Evolutionary conservation across 2,797 vertebrate genomes (phyloP).

Genomic region (Coranthus polyacanthus): DNA sequence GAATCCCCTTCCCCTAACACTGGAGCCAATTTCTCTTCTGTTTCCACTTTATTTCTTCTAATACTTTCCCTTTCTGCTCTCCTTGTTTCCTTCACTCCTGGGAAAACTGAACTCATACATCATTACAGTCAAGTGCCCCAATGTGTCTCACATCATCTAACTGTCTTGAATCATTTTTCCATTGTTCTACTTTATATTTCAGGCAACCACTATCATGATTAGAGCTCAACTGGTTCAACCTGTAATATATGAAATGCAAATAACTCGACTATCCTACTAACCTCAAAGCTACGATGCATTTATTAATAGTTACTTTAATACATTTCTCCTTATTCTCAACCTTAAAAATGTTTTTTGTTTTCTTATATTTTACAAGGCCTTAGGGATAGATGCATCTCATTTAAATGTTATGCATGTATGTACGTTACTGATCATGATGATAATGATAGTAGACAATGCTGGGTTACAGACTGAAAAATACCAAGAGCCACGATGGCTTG

Average conservation of each 20-base stretch:
- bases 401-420: too few species aligned
- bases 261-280: neutral
- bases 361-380: neutral
- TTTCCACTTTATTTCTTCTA: slow-evolving; percentile 60
- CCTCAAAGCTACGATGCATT: too few species aligned
- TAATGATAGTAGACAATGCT: too few species aligned
- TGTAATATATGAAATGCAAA: neutral
- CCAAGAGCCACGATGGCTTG: too few species aligned
- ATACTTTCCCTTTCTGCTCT: slow-evolving; percentile 33
- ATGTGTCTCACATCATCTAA: slow-evolving; percentile 7
- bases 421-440: too few species aligned
- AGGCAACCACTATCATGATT: too few species aligned
- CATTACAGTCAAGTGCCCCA: slow-evolving; percentile 47
- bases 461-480: too few species aligned
- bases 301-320: too few species aligned
- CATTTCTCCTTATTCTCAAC: too few species aligned
- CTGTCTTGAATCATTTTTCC: slow-evolving; percentile 4
- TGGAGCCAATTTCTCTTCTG: slow-evolving; percentile 60
- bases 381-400: too few species aligned
- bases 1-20: slow-evolving; percentile 23
- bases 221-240: too few species aligned
- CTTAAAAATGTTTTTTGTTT: slow-evolving; percentile 10
- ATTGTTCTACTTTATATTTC: too few species aligned
- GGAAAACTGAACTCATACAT: slow-evolving; percentile 53
- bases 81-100: slow-evolving; percentile 32